A percentile compares a stretch with the other conserved stretches of the same genome.
These are phyloP conservation scores for Ailurus styani DNA, from an alignment of 2,113 vertebrate species.

Conservation along the genomic window DNA sequence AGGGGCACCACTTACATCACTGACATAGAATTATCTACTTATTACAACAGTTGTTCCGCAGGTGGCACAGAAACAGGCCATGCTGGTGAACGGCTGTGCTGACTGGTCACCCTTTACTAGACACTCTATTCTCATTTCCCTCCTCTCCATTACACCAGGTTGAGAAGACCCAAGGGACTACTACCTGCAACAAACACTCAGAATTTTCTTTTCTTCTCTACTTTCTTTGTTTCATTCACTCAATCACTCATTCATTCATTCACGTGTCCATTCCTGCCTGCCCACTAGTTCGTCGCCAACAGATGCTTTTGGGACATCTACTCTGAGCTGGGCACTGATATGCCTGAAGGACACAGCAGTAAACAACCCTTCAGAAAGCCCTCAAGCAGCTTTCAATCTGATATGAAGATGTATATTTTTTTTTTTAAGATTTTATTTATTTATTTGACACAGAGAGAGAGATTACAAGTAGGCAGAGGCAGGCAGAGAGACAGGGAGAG, in stretches of 20 bases:
- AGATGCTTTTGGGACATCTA: not conserved
- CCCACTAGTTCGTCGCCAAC: not conserved
- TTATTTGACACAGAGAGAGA: too few relatives aligned
- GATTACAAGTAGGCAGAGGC: too few relatives aligned
- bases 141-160: not conserved
- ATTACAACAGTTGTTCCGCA: not conserved
- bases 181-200: not conserved
- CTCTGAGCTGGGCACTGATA: not conserved
- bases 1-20: not conserved
- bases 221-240: not conserved
- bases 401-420: too few relatives aligned
- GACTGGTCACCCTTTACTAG: not conserved
- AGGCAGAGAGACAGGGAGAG: too few relatives aligned
- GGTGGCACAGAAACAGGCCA: not conserved
- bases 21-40: not conserved
- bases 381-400: not conserved
- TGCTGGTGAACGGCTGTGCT: not conserved
- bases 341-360: not conserved
- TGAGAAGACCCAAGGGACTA: not conserved
- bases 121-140: not conserved
- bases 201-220: not conserved
- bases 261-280: not conserved
- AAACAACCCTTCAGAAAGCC: not conserved
- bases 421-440: too few relatives aligned
- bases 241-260: too few relatives aligned